Evolutionary conservation across 2,113 vertebrate genomes (phyloP), one percentile per base, ranked within the genome.

Genomic region (Anguilla japonica): DNA sequence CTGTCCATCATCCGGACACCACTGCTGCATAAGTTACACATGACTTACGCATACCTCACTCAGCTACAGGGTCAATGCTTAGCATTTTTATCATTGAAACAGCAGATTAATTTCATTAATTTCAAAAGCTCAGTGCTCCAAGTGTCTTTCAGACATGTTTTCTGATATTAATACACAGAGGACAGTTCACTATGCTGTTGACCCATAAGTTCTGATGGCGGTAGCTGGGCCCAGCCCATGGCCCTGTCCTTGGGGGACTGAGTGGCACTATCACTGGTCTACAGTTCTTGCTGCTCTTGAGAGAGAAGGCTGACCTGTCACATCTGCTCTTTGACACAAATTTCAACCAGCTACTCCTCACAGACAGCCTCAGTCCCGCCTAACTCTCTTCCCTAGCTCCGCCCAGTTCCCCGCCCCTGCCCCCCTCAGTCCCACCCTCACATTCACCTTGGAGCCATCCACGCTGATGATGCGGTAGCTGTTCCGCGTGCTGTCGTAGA

Each of bases 391-490:
- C 3, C 20, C 18, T 26, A 67, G 18, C 60, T 20, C 18, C 22
- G 22, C 60, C 20, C 20, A 67, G 60, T 67, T 67, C 60, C 26
- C 60, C 60, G 26, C 5, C 60, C 60, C 22, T 26, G 60, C 60
- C 60, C 60, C 40, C 79, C 79, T 7, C 79, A 34, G 79, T 13
- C 79, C 41, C 79, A 80, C 2, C 79, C 46, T 46, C 13, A 43
- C 81, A 82, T 94, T 94, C 75, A 99, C 98, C 98, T 99, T 99
- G 92, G 97, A 94, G 91, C 98, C 98, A 56, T 99, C 98, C 93
- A 99, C 98, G 75, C 98, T 99, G 97, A 99, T 99, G 91, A 99
- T 98, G 90, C 98, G 97, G 87, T 99, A 99, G 95, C 97, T 99
- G 96, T 97, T 98, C 85, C 98, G 97, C 0, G 97, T 97, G 96